These are phyloP conservation scores for Pachydiplax longipennis DNA, from an alignment of 2,888 invertebrate genomes.

Conservation along the genomic window DNA sequence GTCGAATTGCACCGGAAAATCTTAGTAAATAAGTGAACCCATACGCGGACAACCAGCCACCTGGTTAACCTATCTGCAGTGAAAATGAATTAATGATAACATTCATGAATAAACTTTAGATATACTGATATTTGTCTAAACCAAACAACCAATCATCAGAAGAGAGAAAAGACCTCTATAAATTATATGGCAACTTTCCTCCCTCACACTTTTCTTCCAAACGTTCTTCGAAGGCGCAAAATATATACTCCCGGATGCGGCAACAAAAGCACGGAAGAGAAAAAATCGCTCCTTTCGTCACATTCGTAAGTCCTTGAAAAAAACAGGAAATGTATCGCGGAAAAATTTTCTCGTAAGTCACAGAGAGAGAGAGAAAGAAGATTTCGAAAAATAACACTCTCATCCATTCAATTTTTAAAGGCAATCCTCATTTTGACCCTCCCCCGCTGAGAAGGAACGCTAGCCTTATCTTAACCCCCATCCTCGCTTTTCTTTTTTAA, in stretches of 20 bases:
- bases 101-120: too few species aligned
- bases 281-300: background rate
- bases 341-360: slow-evolving; percentile 19
- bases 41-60: too few species aligned
- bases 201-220: background rate
- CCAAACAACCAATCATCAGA: too few species aligned
- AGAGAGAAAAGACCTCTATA: too few species aligned
- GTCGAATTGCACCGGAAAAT: too few species aligned
- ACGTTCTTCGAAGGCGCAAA: background rate
- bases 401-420: slow-evolving; percentile 35
- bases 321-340: background rate
- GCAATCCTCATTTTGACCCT: background rate
- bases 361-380: background rate
- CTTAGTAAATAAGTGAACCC: too few species aligned
- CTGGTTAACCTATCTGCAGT: too few species aligned
- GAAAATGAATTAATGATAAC: too few species aligned
- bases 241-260: background rate
- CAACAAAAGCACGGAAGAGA: background rate
- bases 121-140: too few species aligned
- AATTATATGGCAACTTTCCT: background rate
- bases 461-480: background rate
- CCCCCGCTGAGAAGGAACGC: slow-evolving; percentile 37
- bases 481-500: background rate
- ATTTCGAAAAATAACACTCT: background rate
- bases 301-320: background rate